phyloP scores from a whole-genome alignment of 1,140 invertebrate genomes.

The Diabrotica undecimpunctata region DNA sequence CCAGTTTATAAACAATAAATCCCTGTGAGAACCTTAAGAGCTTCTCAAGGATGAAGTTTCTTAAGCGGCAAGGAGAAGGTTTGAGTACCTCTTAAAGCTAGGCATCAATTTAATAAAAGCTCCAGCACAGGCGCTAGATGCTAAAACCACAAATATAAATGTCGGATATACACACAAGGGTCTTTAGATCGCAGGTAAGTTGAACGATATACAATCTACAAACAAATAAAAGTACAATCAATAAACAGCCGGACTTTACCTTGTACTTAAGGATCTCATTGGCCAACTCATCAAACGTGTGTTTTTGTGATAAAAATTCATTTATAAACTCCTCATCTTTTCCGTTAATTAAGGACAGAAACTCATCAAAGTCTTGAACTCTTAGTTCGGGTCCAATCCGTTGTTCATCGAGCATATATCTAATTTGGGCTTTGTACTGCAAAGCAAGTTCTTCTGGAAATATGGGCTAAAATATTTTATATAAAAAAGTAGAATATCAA shows the following conservation, averaged over 20 bases:
- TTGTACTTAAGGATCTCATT: constrained; percentile 64
- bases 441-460: constrained; percentile 63
- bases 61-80: no score
- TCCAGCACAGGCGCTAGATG: no score
- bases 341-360: constrained; percentile 74
- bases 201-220: no score
- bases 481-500: neutral
- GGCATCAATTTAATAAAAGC: no score
- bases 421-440: constrained; percentile 55
- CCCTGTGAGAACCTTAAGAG: no score
- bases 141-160: no score
- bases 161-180: no score
- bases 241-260: neutral
- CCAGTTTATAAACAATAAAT: no score
- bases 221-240: no score
- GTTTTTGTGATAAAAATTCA: constrained; percentile 63
- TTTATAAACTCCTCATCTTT: constrained; percentile 58
- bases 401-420: constrained; percentile 63
- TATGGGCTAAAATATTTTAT: constrained; percentile 57
- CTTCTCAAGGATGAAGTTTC: no score
- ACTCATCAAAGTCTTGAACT: constrained; percentile 76
- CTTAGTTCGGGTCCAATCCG: constrained; percentile 65
- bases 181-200: no score
- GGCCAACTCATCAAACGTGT: constrained; percentile 66
- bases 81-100: no score